Evolutionary conservation across 2,888 invertebrate species (phyloP), one percentile per base, ranked within the genome.

Genomic region (Hirtodrosophila duncani): DNA sequence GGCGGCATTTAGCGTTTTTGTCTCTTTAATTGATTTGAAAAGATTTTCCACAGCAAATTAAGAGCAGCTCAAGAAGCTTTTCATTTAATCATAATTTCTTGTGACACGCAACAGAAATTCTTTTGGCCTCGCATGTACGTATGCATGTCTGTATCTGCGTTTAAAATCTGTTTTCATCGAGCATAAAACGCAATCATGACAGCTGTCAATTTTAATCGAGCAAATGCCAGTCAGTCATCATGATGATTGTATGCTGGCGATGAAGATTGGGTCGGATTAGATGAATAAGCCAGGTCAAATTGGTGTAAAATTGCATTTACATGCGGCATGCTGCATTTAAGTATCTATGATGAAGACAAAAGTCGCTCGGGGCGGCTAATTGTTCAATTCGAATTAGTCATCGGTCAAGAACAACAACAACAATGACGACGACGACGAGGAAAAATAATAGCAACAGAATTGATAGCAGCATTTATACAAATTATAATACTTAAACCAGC

Each of bases 121-220:
- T 13, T 39, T 26, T 20, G 17, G 39, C 10, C 6, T 24, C 18
- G 8, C 29, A 16, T 38, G 17, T 24, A 44, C 23, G 13, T 16
- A 31, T 9, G 9, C 2, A 29, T 18, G 29, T 37, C 45, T 11
- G 30, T 27, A 20, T 64, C 61, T 26, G 48, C 51, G 38, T 42
- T 39, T 34, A 2, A 48, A 63, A 68, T 68, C 63, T 49, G 38
- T 45, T 62, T 39, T 29, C 39, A n/a, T n/a, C 42, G 31, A 58
- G 59, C 66, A 59, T 56, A 65, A 60, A 60, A n/a, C 42, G 64
- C 71, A 77, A 68, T 74, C 77, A 74, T 74, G 75, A 67, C 77
- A 74, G 78, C 78, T 77, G 75, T 63, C 75, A 69, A 67, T 75
- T 68, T 69, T 61, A 77, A 75, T 77, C 74, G 72, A 72, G 60